These are phyloP conservation scores for Drosophila antonietae DNA, from an alignment of 2,888 invertebrate genomes.

Conservation along the genomic window DNA sequence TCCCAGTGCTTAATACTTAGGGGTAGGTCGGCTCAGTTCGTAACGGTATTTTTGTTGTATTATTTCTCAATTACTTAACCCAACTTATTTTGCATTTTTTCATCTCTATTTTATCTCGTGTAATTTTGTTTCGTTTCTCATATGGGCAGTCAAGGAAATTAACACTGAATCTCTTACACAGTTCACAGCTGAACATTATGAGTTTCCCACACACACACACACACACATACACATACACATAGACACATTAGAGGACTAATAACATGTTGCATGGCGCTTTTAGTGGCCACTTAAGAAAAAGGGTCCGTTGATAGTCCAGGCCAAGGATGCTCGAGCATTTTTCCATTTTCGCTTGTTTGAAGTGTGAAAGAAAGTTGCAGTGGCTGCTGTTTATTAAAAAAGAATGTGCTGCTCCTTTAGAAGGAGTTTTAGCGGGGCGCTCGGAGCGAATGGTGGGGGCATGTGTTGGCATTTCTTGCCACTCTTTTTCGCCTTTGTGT, in stretches of 20 bases:
- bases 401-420: not conserved
- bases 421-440: not conserved
- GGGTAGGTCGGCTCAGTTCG: conserved; percentile 22
- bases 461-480: conserved; percentile 50
- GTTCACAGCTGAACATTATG: conserved; percentile 40
- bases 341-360: conserved; percentile 19
- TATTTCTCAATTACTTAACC: conserved; percentile 42
- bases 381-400: conserved; percentile 28
- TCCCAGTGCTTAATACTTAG: conserved; percentile 16
- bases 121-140: conserved; percentile 29
- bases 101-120: conserved; percentile 18
- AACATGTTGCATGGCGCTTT: conserved; percentile 47
- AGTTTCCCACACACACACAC: conserved; percentile 49
- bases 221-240: conserved; percentile 7
- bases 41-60: conserved; percentile 27
- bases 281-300: conserved; percentile 62
- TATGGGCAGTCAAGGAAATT: conserved; percentile 36
- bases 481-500: conserved; percentile 51
- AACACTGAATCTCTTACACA: conserved; percentile 21
- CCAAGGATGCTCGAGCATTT: conserved; percentile 31
- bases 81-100: conserved; percentile 30
- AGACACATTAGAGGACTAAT: conserved; percentile 26
- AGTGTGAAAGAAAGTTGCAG: conserved; percentile 63
- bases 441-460: not conserved
- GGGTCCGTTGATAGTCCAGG: conserved; percentile 13